Conservation (phyloP, 92 coral and sea anemone genomes). For the Parazoanthus atlanticus region DNA sequence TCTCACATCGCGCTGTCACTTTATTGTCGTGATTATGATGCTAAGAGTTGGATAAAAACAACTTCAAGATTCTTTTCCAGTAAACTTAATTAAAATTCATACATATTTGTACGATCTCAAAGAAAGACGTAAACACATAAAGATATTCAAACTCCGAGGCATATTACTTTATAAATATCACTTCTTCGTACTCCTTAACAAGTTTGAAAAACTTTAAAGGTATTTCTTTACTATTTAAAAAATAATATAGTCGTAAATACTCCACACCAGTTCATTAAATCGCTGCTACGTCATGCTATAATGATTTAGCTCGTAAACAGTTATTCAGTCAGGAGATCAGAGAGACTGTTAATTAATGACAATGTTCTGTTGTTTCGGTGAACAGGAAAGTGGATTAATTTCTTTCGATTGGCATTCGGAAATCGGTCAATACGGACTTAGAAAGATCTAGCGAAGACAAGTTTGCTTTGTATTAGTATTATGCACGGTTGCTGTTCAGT, state of each 20-base stretch:
- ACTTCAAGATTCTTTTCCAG: too few species aligned
- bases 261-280: background rate
- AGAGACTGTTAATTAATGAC: background rate
- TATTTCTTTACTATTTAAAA: background rate
- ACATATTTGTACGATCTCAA: too few species aligned
- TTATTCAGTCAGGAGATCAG: background rate
- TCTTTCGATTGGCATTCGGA: background rate
- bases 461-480: background rate
- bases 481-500: too few species aligned
- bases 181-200: background rate
- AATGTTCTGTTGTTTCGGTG: background rate
- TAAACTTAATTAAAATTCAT: background rate
- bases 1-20: background rate
- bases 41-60: background rate
- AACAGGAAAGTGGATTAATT: background rate
- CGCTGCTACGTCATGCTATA: background rate
- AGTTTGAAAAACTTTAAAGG: background rate
- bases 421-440: background rate
- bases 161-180: too few species aligned
- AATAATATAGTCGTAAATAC: background rate
- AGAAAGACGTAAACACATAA: background rate
- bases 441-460: background rate
- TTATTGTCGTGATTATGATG: background rate
- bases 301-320: background rate
- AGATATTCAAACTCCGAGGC: background rate